Base-by-base conservation (phyloP, 2,888 invertebrate species). In the Asteroscopus sphinx region DNA sequence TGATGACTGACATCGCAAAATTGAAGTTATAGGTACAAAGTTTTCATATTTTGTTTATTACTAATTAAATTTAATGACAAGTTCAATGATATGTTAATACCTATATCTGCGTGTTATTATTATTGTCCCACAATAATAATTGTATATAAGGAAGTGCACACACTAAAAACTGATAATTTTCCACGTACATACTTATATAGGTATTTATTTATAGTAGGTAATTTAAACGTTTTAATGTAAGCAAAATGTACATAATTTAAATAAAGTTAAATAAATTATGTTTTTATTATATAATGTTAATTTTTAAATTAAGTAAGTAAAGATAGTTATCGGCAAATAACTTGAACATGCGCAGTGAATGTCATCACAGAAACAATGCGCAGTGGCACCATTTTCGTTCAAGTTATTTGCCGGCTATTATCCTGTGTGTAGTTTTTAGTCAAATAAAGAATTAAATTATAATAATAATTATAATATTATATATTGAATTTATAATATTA, bases 241-340 rank as follows among this genome's bases (percentile, higher is more conserved):
- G 46, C 45, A 36, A 33, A 37, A 45, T 12, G n/a, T 40, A 40
- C 28, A 26, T 42, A 64, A 47, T 9, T 47, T 16, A 45, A 61
- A 46, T 46, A 13, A 49, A 33, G 28, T 28, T 33, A 12, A 36
- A 36, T 57, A 48, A 57, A 63, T 66, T 21, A 58, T 25, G 4
- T 33, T 55, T 36, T 16, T 32, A 16, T 4, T 61, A 6, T 28
- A 26, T 6, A 26, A 6, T 6, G 1, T 26, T 9, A 8, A 26
- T 26, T 3, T 26, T 28, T 8, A 28, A 28, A 28, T 28, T 11
- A 28, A 1, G 9, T 28, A 9, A 1, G 7, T 28, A 26, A 21
- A 6, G 21, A 3, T 21, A 21, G 4, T 21, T 21, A 21, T n/a
- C n/a, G n/a, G n/a, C n/a, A n/a, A n/a, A n/a, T n/a, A n/a, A n/a